Base-by-base conservation (phyloP, 1,140 invertebrate species). In the Bombyx mori region DNA sequence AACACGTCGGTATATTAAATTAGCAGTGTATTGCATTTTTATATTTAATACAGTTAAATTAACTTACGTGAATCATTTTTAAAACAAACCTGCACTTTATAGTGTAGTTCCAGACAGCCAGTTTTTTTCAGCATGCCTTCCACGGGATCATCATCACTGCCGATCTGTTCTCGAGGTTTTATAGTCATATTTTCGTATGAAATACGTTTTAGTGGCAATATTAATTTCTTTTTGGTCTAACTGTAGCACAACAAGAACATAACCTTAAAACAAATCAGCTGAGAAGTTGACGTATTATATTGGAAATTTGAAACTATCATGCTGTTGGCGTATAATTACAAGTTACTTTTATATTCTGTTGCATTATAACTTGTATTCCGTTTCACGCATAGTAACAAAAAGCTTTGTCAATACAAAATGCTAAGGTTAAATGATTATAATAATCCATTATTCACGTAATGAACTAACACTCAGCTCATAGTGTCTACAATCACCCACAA, bases 71-170 rank as follows among this genome's bases (percentile, higher is more conserved):
- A 35, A 35, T 35, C 2, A 35, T 35, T 35, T 35, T 5, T 51
- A 45, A 42, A 58, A 52, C 12, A 44, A 61, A 94, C 94, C 89
- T 95, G 94, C 51, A 96, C 92, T 91, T 94, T 91, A 75, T 96
- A 96, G 89, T 97, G 96, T 59, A 95, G 86, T 73, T 97, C 91
- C 44, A 95, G 89, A 77, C 96, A 97, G n/a, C 95, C 96, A 26
- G 95, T 94, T 85, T 93, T 94, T 63, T 95, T 94, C 8, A 97
- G 82, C 93, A 96, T 95, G 54, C 88, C 86, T 66, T 96, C 95
- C 1, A 97, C 92, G 6, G 93, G 94, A 88, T 97, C 96, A 42
- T 91, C 90, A 9, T 88, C 82, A 42, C 66, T 61, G 9, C 49
- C 56, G 6, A 56, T 47, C 61, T 71, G 77, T 54, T 79, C 76